Percentiles rank a stretch among this genome's conserved stretches.
Conservation (phyloP, 2,888 invertebrate species). For the Lasioglossum leucozonium region DNA sequence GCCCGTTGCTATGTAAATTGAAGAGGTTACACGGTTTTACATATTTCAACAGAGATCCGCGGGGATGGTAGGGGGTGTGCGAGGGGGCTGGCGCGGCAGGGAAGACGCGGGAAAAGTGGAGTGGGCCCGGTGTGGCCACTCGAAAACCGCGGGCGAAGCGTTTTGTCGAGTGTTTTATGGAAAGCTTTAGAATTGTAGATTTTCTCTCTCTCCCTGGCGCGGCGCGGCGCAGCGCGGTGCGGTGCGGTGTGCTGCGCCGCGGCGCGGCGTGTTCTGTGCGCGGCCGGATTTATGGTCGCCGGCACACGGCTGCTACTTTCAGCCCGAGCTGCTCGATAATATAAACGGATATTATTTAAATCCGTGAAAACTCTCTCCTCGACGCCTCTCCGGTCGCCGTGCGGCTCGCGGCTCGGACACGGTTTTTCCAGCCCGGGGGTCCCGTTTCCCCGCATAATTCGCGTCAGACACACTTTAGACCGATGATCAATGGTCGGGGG, state of each 20-base stretch:
- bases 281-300: conserved; percentile 69
- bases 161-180: conserved; percentile 84
- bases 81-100: conserved; percentile 43
- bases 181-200: conserved; percentile 85
- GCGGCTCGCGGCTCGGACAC: conserved; percentile 1
- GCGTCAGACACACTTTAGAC: conserved; percentile 80
- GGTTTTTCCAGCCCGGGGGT: conserved; percentile 23
- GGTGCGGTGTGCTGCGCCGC: no score
- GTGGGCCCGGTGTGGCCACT: conserved; percentile 75
- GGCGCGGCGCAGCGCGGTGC: neutral
- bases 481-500: conserved; percentile 77
- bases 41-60: conserved; percentile 82
- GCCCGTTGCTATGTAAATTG: conserved; percentile 82
- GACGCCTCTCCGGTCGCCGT: neutral
- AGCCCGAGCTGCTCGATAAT: conserved; percentile 58
- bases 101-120: conserved; percentile 65
- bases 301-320: conserved; percentile 67
- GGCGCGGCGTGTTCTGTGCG: conserved; percentile 31
- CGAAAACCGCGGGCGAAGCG: conserved; percentile 83
- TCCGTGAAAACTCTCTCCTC: conserved; percentile 61
- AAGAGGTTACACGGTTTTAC: conserved; percentile 84
- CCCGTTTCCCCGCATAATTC: conserved; percentile 66
- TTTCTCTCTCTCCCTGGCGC: conserved; percentile 71
- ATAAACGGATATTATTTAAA: conserved; percentile 79
- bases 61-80: conserved; percentile 31